phyloP scores from a whole-genome alignment of 2,888 invertebrate species.

The Sisyra nigra region DNA sequence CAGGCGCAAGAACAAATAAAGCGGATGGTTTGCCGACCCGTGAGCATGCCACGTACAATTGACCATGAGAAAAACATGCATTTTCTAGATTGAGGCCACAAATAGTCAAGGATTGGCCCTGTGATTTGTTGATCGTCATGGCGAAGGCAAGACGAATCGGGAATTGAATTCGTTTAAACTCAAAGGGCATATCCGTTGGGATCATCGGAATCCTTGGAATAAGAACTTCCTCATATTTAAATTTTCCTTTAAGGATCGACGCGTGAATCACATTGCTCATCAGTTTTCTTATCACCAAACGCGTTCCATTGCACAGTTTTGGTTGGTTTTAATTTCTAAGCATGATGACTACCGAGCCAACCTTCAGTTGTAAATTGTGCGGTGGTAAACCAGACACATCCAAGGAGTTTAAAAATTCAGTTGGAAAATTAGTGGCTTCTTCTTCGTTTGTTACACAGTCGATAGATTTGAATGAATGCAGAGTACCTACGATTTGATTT shows the following conservation, averaged over 20 bases:
- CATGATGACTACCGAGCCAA: conserved; percentile 18
- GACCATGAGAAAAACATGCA: conserved; percentile 19
- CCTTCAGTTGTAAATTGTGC: conserved; percentile 17
- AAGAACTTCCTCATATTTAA: conserved; percentile 12
- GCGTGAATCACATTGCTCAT: conserved; percentile 10
- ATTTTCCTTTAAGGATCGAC: conserved; percentile 9
- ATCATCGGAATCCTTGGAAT: conserved; percentile 18
- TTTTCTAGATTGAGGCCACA: conserved; percentile 19
- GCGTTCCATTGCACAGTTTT: conserved; percentile 16
- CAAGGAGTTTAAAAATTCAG: conserved; percentile 20
- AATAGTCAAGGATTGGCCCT: conserved; percentile 19
- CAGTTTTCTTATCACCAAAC: conserved; percentile 11
- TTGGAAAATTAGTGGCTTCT: conserved; percentile 18
- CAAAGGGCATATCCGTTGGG: conserved; percentile 14
- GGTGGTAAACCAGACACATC: conserved; percentile 14
- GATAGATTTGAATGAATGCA: conserved; percentile 16
- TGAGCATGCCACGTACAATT: conserved; percentile 20
- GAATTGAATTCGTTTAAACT: conserved; percentile 16
- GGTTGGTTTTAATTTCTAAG: conserved; percentile 19
- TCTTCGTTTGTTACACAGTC: conserved; percentile 14
- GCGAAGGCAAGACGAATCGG: conserved; percentile 17
- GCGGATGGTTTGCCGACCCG: conserved; percentile 10
- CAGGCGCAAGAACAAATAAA: conserved; percentile 10
- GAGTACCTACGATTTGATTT: conserved; percentile 13
- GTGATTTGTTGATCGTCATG: conserved; percentile 21